phyloP scores from a whole-genome alignment of 2,888 invertebrate species.

The Lycia hirtaria region DNA sequence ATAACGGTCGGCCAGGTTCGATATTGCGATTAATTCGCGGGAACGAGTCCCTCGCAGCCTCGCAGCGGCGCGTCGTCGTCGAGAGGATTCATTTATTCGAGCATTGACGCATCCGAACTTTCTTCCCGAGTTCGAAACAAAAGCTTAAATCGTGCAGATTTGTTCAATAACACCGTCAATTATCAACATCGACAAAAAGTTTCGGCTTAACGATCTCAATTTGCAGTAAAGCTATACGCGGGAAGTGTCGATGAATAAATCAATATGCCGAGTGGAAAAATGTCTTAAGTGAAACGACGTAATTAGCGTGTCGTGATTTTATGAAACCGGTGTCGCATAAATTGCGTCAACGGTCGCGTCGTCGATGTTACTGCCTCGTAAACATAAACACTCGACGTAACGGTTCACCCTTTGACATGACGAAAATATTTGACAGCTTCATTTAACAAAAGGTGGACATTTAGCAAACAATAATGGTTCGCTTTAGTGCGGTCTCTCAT shows the following conservation, averaged over 20 bases:
- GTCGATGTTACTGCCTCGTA: constrained; percentile 25
- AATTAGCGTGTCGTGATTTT: constrained; percentile 62
- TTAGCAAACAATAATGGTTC: constrained; percentile 76
- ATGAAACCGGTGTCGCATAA: constrained; percentile 42
- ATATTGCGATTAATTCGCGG: constrained; percentile 80
- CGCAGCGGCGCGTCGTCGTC: too few species aligned
- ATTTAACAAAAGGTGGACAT: constrained; percentile 81
- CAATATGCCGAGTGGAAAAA: constrained; percentile 38
- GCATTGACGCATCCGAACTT: constrained; percentile 34
- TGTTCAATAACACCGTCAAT: constrained; percentile 31
- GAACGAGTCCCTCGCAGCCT: constrained; percentile 57
- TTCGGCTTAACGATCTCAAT: constrained; percentile 15
- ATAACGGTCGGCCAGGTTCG: constrained; percentile 80
- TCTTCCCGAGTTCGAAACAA: constrained; percentile 29
- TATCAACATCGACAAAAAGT: constrained; percentile 21
- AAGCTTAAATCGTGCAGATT: constrained; percentile 25
- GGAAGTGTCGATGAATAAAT: constrained; percentile 34
- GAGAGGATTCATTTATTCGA: constrained; percentile 52
- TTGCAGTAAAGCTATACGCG: constrained; percentile 35
- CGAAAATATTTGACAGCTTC: constrained; percentile 73
- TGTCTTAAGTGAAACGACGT: constrained; percentile 53
- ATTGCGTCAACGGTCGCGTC: constrained; percentile 34
- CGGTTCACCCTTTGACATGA: constrained; percentile 54
- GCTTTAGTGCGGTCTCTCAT: constrained; percentile 79
- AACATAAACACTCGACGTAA: constrained; percentile 20